phyloP scores from a whole-genome alignment of 30 jellyfish, hydroid and myxozoan genomes.

The Clytia hemisphaerica region DNA sequence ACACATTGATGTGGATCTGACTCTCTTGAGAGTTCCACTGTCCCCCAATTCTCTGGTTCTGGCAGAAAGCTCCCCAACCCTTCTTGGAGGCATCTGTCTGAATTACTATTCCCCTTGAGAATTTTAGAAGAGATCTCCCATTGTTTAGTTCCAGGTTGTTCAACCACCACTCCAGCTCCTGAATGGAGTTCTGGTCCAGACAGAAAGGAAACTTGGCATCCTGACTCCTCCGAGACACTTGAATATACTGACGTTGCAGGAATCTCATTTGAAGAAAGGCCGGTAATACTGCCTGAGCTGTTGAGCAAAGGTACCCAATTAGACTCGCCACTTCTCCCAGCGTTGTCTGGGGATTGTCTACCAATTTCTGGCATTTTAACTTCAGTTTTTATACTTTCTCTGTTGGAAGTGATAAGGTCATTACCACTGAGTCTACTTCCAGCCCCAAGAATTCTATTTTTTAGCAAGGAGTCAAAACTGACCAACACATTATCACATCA shows the following conservation, averaged over 20 bases:
- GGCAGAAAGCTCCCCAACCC: constrained; percentile 43
- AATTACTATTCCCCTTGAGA: neutral
- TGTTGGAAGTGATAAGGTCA: constrained; percentile 22
- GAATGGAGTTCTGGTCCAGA: constrained; percentile 7
- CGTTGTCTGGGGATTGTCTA: constrained; percentile 14
- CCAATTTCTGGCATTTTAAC: constrained; percentile 8
- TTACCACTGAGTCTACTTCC: constrained; percentile 26
- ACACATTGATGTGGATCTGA: neutral
- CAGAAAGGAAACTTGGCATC: neutral
- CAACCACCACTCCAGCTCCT: constrained; percentile 25
- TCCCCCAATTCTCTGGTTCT: constrained; percentile 5
- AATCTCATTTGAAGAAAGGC: constrained; percentile 20
- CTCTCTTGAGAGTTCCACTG: constrained; percentile 12
- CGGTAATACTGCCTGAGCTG: constrained; percentile 35
- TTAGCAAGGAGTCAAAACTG: constrained; percentile 29
- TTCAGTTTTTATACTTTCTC: constrained; percentile 14
- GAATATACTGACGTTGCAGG: constrained; percentile 19
- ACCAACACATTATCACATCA: too few relatives aligned
- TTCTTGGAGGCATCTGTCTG: constrained; percentile 33
- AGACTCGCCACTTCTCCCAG: constrained; percentile 19
- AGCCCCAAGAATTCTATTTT: constrained; percentile 33
- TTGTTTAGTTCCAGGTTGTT: constrained; percentile 16
- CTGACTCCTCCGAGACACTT: neutral
- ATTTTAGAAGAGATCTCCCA: constrained; percentile 21
- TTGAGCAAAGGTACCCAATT: constrained; percentile 32